A percentile compares a stretch with the other conserved stretches of the same genome.
Conservation (phyloP, 2,113 vertebrate species). For the Donacobius atricapilla region DNA sequence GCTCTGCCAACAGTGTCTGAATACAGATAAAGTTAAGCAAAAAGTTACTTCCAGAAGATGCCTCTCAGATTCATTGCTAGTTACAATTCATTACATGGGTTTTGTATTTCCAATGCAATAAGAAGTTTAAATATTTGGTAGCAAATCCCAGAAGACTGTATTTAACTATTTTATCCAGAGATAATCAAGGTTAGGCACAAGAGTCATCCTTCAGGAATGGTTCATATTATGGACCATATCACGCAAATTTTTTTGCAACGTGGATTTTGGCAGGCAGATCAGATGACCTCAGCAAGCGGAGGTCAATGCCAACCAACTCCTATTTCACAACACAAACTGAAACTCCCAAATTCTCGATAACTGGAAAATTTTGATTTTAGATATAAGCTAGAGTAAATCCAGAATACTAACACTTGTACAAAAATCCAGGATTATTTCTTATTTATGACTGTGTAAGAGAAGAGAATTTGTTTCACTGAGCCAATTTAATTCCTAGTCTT, state of each 20-base stretch:
- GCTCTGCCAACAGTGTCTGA: background rate
- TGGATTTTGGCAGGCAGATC: background rate
- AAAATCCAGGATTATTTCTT: background rate
- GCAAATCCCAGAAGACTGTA: background rate
- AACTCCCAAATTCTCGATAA: background rate
- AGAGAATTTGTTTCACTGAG: background rate
- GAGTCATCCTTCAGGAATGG: background rate
- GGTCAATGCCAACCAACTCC: background rate
- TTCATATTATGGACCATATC: background rate
- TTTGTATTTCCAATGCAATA: background rate
- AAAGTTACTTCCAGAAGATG: background rate
- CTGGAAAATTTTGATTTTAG: background rate
- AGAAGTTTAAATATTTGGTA: background rate
- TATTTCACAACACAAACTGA: background rate
- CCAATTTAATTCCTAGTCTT: background rate
- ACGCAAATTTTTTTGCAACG: background rate
- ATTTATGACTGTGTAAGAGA: background rate
- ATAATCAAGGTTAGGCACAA: background rate
- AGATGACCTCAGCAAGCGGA: background rate
- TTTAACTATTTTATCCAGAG: background rate
- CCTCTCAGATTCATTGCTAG: background rate
- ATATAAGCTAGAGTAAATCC: background rate
- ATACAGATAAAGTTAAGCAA: conserved; percentile 18
- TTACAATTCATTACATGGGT: background rate
- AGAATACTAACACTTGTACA: background rate